phyloP scores from a whole-genome alignment of 2,888 invertebrate genomes.

The Alloscopus bannaensis region DNA sequence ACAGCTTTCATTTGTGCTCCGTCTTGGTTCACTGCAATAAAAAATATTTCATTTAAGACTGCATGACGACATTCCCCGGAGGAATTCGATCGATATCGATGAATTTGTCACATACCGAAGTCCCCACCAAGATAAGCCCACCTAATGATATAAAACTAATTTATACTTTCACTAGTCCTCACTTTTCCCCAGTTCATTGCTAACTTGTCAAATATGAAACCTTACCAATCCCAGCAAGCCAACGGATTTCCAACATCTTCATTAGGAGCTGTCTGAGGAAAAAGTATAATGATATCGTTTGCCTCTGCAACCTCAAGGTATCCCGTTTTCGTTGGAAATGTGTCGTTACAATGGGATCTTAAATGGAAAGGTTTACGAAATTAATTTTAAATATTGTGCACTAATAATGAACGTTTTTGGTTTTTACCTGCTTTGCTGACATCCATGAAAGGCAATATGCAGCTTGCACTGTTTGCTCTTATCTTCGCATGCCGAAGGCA shows the following conservation, averaged over 20 bases:
- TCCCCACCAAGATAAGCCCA: slow-evolving; percentile 1
- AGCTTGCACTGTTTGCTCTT: slow-evolving; percentile 63
- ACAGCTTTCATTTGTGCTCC: slow-evolving; percentile 70
- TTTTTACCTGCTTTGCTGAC: slow-evolving; percentile 68
- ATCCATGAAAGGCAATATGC: slow-evolving; percentile 73
- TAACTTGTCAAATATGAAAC: too few species aligned
- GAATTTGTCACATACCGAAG: slow-evolving; percentile 2
- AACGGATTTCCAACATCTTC: slow-evolving; percentile 50
- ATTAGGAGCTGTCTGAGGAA: slow-evolving; percentile 66
- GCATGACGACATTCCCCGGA: too few species aligned
- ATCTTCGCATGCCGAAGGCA: slow-evolving; percentile 69
- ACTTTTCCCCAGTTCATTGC: too few species aligned
- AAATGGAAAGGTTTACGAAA: slow-evolving; percentile 35
- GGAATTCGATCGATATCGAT: too few species aligned
- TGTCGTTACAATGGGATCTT: slow-evolving; percentile 55
- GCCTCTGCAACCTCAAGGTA: slow-evolving; percentile 69
- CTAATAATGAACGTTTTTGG: too few species aligned
- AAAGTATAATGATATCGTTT: slow-evolving; percentile 70
- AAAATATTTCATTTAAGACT: too few species aligned
- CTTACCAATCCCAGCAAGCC: slow-evolving; percentile 71
- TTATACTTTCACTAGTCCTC: too few species aligned
- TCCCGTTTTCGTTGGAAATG: slow-evolving; percentile 66
- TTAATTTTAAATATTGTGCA: slow-evolving; percentile 1
- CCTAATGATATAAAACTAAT: too few species aligned
- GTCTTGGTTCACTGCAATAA: slow-evolving; percentile 68